Evolutionary conservation across 2,888 invertebrate genomes (phyloP).

Genomic region (Oscheius sp.): DNA sequence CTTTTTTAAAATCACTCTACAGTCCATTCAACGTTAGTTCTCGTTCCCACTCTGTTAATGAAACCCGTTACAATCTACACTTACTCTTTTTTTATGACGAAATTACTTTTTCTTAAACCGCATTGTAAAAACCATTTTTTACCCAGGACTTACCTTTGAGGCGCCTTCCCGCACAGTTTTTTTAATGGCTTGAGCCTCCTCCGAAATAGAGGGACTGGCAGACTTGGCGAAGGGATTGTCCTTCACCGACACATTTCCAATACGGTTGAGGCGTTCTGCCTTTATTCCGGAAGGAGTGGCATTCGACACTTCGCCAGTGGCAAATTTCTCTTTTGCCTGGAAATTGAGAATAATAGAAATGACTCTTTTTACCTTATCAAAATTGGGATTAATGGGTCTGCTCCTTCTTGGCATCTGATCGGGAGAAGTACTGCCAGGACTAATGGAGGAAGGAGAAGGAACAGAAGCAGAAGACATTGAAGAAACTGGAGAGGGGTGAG

Average conservation of each 20-base stretch:
- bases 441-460: conserved; percentile 53
- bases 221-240: neutral
- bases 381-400: conserved; percentile 15
- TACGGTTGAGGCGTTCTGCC: neutral
- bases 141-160: neutral
- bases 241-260: conserved; percentile 4
- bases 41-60: neutral
- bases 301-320: conserved; percentile 9
- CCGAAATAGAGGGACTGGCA: conserved; percentile 14
- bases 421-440: conserved; percentile 49
- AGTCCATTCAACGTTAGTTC: neutral
- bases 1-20: neutral
- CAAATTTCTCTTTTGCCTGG: conserved; percentile 24
- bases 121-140: neutral
- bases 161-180: conserved; percentile 23
- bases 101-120: conserved; percentile 15
- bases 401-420: conserved; percentile 29
- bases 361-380: conserved; percentile 33
- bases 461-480: conserved; percentile 45
- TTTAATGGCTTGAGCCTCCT: conserved; percentile 24
- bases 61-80: neutral
- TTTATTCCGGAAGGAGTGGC: neutral
- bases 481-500: conserved; percentile 45
- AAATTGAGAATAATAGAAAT: neutral
- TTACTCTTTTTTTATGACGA: neutral